These are phyloP conservation scores for Melanotaenia trifasciata DNA, from an alignment of 2,797 vertebrate genomes.

Conservation along the genomic window DNA sequence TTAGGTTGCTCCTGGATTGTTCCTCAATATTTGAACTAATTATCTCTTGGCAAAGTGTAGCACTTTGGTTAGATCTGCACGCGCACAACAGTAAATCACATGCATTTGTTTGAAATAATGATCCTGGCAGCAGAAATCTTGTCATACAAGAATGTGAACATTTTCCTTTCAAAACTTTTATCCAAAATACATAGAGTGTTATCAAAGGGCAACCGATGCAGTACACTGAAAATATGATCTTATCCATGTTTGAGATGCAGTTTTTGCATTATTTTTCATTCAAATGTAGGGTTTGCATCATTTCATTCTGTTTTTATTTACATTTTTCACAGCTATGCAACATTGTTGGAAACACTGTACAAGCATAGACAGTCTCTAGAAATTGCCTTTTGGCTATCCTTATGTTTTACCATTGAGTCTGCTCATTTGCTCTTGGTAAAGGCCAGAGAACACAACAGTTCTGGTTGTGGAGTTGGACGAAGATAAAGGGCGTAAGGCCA, in stretches of 20 bases:
- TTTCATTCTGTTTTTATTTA: background rate
- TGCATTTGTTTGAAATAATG: too few species aligned
- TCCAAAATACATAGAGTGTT: background rate
- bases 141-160: background rate
- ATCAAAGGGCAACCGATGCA: background rate
- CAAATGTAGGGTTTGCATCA: background rate
- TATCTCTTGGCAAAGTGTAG: too few species aligned
- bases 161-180: background rate
- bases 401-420: constrained; percentile 68
- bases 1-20: too few species aligned
- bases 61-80: too few species aligned
- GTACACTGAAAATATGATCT: background rate
- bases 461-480: constrained; percentile 49
- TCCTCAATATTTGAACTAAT: too few species aligned
- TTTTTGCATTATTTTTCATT: background rate
- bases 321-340: background rate
- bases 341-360: background rate
- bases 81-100: too few species aligned
- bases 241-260: background rate
- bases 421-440: constrained; percentile 72
- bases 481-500: constrained; percentile 69
- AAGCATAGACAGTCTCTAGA: constrained; percentile 39
- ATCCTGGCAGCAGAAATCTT: too few species aligned
- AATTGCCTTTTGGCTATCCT: constrained; percentile 48
- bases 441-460: constrained; percentile 59